These are phyloP conservation scores for Musca vetustissima DNA, from an alignment of 1,140 invertebrate genomes.

Conservation along the genomic window DNA sequence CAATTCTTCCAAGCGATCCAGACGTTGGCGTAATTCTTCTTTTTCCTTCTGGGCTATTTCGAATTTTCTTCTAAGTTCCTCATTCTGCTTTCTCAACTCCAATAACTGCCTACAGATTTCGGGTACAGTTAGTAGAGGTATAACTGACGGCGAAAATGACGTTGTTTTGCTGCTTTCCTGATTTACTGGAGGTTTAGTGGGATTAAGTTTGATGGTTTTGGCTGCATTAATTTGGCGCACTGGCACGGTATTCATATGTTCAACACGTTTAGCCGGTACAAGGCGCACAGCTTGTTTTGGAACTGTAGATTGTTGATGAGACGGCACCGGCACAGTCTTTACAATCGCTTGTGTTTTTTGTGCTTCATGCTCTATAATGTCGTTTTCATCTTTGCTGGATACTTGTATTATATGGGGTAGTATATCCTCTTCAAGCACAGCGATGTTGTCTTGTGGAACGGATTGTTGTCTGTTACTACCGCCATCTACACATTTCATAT, in stretches of 20 bases:
- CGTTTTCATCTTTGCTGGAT: slow-evolving; percentile 12
- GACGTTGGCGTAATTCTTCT: slow-evolving; percentile 44
- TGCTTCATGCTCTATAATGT: slow-evolving; percentile 10
- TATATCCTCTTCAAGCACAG: slow-evolving; percentile 7
- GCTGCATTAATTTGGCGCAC: slow-evolving; percentile 29
- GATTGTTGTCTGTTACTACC: not conserved
- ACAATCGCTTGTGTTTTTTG: not conserved
- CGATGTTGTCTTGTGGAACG: no score
- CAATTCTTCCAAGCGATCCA: slow-evolving; percentile 48
- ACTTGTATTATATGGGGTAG: slow-evolving; percentile 26
- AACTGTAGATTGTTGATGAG: slow-evolving; percentile 15
- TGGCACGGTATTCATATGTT: slow-evolving; percentile 44
- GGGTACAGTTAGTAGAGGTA: slow-evolving; percentile 45
- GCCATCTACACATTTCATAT: not conserved
- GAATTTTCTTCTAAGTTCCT: slow-evolving; percentile 37
- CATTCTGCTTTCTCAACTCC: slow-evolving; percentile 47
- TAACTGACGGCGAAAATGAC: slow-evolving; percentile 33
- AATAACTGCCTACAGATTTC: slow-evolving; percentile 49
- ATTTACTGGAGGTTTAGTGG: not conserved
- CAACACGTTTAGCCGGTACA: slow-evolving; percentile 27
- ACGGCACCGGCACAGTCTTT: not conserved
- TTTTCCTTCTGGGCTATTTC: slow-evolving; percentile 32
- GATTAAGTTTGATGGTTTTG: not conserved
- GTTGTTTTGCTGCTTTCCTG: slow-evolving; percentile 1
- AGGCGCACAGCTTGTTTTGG: slow-evolving; percentile 30